Percentiles rank a stretch among this genome's conserved stretches.
These are phyloP conservation scores for Thera obeliscata DNA, from an alignment of 2,888 invertebrate species.

Conservation along the genomic window DNA sequence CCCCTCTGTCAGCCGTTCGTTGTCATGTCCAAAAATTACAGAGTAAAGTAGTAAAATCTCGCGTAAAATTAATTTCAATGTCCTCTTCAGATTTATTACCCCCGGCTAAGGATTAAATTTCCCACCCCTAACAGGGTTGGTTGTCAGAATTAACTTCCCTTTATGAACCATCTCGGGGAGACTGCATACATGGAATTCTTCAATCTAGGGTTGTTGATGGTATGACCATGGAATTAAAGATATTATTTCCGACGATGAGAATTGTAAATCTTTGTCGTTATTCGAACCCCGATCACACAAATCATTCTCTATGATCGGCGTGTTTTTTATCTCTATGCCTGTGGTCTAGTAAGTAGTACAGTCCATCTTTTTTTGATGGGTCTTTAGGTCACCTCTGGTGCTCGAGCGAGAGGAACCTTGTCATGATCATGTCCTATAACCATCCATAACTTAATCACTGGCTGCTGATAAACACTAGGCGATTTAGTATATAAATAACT, in stretches of 20 bases:
- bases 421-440: too few species aligned
- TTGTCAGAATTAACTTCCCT: constrained; percentile 32
- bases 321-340: too few species aligned
- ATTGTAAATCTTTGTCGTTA: too few species aligned
- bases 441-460: too few species aligned
- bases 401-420: not conserved
- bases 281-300: too few species aligned
- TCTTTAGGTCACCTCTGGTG: too few species aligned
- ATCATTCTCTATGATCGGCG: too few species aligned
- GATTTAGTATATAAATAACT: not conserved
- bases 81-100: constrained; percentile 26
- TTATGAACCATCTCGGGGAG: constrained; percentile 34
- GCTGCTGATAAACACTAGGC: too few species aligned
- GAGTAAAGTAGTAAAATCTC: constrained; percentile 18
- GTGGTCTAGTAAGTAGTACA: too few species aligned
- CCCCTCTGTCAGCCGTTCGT: not conserved
- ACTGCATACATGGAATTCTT: constrained; percentile 30
- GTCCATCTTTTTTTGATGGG: too few species aligned
- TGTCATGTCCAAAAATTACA: constrained; percentile 18
- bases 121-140: constrained; percentile 27
- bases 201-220: not conserved
- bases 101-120: constrained; percentile 22
- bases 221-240: too few species aligned
- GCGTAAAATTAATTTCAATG: constrained; percentile 29
- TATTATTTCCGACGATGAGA: too few species aligned